phyloP scores from a whole-genome alignment of 2,797 vertebrate species.

The Syncerus caffer region DNA sequence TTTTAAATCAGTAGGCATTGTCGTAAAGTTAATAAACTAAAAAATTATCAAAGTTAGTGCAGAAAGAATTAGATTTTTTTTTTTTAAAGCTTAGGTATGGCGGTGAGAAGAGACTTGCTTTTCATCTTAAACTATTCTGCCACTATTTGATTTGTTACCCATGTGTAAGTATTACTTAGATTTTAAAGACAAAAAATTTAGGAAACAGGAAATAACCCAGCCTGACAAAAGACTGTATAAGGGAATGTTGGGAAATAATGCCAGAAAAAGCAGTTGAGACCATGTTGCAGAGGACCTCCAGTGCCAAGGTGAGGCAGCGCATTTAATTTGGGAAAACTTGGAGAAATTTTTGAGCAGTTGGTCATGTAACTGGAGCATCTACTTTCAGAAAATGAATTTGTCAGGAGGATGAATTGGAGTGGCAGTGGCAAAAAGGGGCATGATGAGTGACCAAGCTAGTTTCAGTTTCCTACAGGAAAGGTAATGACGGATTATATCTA shows the following conservation, averaged over 20 bases:
- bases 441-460: neutral
- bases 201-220: neutral
- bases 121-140: conserved; percentile 5
- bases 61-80: conserved; percentile 9
- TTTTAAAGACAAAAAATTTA: conserved; percentile 18
- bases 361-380: neutral
- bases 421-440: neutral
- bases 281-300: neutral
- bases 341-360: neutral
- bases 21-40: conserved; percentile 28
- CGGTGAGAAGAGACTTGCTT: neutral
- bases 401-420: conserved; percentile 9
- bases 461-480: conserved; percentile 43
- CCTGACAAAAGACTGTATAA: neutral
- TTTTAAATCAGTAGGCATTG: conserved; percentile 16
- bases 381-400: conserved; percentile 38
- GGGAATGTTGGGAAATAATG: neutral
- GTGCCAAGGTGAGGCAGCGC: neutral
- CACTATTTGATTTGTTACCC: conserved; percentile 15
- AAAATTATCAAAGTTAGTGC: conserved; percentile 21
- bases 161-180: conserved; percentile 16
- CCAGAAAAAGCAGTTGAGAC: neutral
- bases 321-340: conserved; percentile 19
- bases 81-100: neutral
- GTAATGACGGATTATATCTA: neutral